phyloP scores from a whole-genome alignment of 1,140 invertebrate species.

The Lordiphosa stackelbergi region DNA sequence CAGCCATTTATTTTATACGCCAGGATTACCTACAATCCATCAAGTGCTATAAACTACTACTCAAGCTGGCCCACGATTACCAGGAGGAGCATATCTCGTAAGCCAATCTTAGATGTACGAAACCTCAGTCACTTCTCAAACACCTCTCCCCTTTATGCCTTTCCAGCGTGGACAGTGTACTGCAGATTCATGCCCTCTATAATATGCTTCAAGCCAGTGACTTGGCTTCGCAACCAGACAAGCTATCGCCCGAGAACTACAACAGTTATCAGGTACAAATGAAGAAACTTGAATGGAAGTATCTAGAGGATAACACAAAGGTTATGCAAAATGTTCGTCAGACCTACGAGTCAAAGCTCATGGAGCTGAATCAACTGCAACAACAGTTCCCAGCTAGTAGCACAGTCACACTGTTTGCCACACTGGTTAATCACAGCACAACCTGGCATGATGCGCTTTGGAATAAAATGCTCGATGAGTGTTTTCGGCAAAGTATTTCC shows the following conservation, averaged over 20 bases:
- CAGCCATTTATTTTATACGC: conserved; percentile 82
- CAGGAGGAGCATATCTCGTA: conserved; percentile 52
- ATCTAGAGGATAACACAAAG: conserved; percentile 76
- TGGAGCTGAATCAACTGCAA: conserved; percentile 13
- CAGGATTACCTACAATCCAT: conserved; percentile 80
- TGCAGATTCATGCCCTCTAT: conserved; percentile 83
- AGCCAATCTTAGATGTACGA: background rate
- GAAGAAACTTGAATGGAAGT: conserved; percentile 80
- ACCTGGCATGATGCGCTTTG: conserved; percentile 29
- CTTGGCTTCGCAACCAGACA: background rate
- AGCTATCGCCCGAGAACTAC: conserved; percentile 9
- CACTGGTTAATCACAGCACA: conserved; percentile 21
- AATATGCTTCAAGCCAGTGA: conserved; percentile 79
- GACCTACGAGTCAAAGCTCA: conserved; percentile 33
- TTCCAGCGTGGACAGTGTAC: conserved; percentile 77
- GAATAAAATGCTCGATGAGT: conserved; percentile 47
- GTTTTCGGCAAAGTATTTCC: conserved; percentile 29
- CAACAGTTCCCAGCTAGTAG: conserved; percentile 10
- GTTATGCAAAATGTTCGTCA: conserved; percentile 32
- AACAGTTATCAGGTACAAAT: conserved; percentile 27
- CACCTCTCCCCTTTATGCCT: background rate
- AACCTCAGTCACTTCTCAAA: too few relatives aligned
- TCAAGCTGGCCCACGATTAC: conserved; percentile 60
- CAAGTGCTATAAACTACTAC: conserved; percentile 81
- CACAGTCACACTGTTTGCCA: conserved; percentile 26